Conservation (phyloP, 2,888 invertebrate genomes). For the Cheilosia vernalis region DNA sequence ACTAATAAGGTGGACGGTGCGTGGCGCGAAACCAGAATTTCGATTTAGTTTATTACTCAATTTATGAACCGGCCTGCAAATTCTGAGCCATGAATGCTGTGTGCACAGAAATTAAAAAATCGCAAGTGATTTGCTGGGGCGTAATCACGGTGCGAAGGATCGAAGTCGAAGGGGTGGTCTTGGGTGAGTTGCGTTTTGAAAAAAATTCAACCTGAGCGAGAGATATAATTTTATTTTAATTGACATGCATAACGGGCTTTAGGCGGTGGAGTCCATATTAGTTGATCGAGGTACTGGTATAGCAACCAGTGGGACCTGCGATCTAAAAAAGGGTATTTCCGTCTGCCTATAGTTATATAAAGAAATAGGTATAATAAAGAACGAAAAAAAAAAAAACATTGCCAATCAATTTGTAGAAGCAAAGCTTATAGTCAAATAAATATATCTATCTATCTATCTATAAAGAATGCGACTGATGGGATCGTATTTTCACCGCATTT, state of each 20-base stretch:
- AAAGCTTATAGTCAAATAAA: no score
- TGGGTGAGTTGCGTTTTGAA: background rate
- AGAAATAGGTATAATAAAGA: no score
- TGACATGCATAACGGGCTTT: background rate
- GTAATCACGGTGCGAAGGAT: background rate
- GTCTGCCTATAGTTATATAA: no score
- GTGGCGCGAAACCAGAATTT: constrained; percentile 55
- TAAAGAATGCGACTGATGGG: no score
- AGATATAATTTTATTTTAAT: background rate
- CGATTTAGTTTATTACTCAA: constrained; percentile 64
- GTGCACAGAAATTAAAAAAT: constrained; percentile 45
- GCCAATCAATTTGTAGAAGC: no score
- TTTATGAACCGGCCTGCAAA: constrained; percentile 36
- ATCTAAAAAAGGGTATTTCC: background rate
- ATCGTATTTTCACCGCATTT: no score
- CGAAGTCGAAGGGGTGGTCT: background rate
- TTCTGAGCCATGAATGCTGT: constrained; percentile 8
- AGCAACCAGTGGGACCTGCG: no score
- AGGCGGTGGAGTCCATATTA: background rate
- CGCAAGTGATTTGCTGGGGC: constrained; percentile 51
- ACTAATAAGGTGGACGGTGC: constrained; percentile 48
- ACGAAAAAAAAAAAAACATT: no score
- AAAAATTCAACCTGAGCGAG: constrained; percentile 8
- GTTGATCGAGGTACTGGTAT: no score
- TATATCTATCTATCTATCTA: no score